Percentiles rank a stretch among this genome's conserved stretches.
phyloP scores from a whole-genome alignment of 1,140 invertebrate genomes.

The Papilio polyxenes region DNA sequence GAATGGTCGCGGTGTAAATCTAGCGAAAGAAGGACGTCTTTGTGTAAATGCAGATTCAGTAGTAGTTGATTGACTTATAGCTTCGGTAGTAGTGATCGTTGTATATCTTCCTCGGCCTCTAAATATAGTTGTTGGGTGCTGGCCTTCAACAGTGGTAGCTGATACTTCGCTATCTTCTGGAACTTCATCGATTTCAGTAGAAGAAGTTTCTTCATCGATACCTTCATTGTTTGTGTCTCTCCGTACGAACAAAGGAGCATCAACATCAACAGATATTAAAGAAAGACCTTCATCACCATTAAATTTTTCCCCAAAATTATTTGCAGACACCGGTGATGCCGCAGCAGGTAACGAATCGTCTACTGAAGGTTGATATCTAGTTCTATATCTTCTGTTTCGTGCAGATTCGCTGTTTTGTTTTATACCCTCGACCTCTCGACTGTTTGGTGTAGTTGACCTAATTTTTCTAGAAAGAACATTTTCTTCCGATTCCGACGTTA shows the following conservation, averaged over 20 bases:
- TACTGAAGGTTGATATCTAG: constrained; percentile 52
- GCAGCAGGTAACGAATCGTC: constrained; percentile 71
- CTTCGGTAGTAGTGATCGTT: constrained; percentile 55
- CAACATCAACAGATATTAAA: constrained; percentile 60
- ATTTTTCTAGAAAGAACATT: constrained; percentile 67
- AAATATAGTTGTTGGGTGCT: constrained; percentile 56
- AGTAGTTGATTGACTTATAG: constrained; percentile 47
- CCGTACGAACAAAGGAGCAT: constrained; percentile 54
- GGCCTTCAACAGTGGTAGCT: constrained; percentile 68
- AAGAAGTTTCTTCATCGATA: constrained; percentile 51
- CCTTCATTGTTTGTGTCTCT: constrained; percentile 46
- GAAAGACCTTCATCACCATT: constrained; percentile 61
- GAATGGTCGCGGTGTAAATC: constrained; percentile 77
- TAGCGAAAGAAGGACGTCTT: constrained; percentile 65
- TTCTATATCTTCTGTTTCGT: constrained; percentile 55
- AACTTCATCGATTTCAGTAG: constrained; percentile 58
- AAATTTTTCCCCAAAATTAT: constrained; percentile 57
- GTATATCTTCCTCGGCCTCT: constrained; percentile 64
- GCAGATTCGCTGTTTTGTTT: constrained; percentile 45
- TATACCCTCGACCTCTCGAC: constrained; percentile 63
- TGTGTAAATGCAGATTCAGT: constrained; percentile 51
- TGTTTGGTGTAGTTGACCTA: constrained; percentile 77
- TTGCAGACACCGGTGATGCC: constrained; percentile 61
- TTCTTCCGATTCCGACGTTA: constrained; percentile 68
- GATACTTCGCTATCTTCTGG: constrained; percentile 70